Base-by-base conservation (phyloP, 2,888 invertebrate genomes). In the Phania funesta region DNA sequence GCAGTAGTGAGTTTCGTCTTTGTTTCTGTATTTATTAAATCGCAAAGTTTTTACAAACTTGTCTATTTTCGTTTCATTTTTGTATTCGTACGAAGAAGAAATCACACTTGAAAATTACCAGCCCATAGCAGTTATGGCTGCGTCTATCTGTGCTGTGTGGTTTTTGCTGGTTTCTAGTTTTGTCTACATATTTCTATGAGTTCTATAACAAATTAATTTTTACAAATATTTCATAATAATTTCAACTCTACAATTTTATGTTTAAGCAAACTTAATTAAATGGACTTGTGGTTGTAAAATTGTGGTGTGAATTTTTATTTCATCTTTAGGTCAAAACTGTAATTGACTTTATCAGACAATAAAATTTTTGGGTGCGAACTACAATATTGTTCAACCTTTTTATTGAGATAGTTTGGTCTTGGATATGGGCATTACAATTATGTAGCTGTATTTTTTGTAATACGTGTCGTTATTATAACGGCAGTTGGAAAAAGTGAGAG, bases 151-250 rank as follows among this genome's bases (percentile, higher is more conserved):
- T 54, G 13, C 44, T 38, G 46, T 70, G 11, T n/a, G 8, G 3
- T 46, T 62, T 16, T 38, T 56, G 3, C 20, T 20, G 3, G 16
- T 54, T 26, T 46, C 4, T 0, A 38, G 11, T 38, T 44, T 62
- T 32, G 13, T 65, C n/a, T 74, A 38, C 16, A 6, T 29, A 32
- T 32, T 67, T 67, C 38, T 65, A 35, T 20, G 24, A 22, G 35
- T 67, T 58, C n/a, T 41, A 22, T n/a, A 44, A 16, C 7, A 9
- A 58, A 60, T 13, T 38, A 38, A 50, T 56, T 64, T 64, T 54
- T 20, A 35, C 52, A 65, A 74, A 56, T 58, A 75, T 67, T 75
- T 75, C 65, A 44, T 74, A 56, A 50, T 13, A 71, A 50, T 24
- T 60, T 29, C 16, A 20, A 67, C 26, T 46, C n/a, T 38, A 29